Percentiles rank a stretch among this genome's conserved stretches.
phyloP scores from a whole-genome alignment of 2,888 invertebrate species.

The Agrypnus murinus region DNA sequence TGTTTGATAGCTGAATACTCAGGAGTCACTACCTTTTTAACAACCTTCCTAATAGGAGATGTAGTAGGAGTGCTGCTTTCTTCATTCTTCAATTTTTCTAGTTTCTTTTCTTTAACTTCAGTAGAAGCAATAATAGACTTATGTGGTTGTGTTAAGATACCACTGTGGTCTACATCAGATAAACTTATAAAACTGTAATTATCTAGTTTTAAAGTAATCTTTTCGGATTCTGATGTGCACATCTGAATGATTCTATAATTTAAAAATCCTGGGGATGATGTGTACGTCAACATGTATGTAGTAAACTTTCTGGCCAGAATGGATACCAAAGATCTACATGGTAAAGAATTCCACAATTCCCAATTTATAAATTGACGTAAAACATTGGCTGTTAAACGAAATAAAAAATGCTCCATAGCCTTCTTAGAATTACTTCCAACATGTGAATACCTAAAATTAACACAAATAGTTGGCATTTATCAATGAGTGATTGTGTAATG shows the following conservation, averaged over 20 bases:
- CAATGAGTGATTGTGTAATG: no score
- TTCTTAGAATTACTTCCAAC: constrained; percentile 68
- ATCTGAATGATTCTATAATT: constrained; percentile 64
- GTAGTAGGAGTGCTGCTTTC: constrained; percentile 49
- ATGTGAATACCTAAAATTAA: constrained; percentile 67
- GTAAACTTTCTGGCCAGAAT: constrained; percentile 77
- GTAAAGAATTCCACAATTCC: constrained; percentile 80
- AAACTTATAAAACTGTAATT: constrained; percentile 60
- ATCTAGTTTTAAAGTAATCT: constrained; percentile 58
- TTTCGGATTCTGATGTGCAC: constrained; percentile 55
- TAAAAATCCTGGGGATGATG: constrained; percentile 74
- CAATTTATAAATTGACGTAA: constrained; percentile 79
- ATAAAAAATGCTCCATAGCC: constrained; percentile 76
- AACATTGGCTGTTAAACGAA: constrained; percentile 74
- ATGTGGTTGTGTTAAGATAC: constrained; percentile 12
- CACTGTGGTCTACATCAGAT: constrained; percentile 53
- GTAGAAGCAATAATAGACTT: neutral
- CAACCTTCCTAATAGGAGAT: constrained; percentile 39
- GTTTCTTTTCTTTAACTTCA: constrained; percentile 31
- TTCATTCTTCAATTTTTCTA: constrained; percentile 22
- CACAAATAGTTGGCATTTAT: no score
- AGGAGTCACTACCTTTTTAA: neutral
- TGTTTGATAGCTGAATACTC: neutral
- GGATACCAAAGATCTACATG: constrained; percentile 77
- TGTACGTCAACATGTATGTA: constrained; percentile 71